Evolutionary conservation across 2,888 invertebrate genomes (phyloP), one percentile per base, ranked within the genome.

Genomic region (Acrobasis consociella): DNA sequence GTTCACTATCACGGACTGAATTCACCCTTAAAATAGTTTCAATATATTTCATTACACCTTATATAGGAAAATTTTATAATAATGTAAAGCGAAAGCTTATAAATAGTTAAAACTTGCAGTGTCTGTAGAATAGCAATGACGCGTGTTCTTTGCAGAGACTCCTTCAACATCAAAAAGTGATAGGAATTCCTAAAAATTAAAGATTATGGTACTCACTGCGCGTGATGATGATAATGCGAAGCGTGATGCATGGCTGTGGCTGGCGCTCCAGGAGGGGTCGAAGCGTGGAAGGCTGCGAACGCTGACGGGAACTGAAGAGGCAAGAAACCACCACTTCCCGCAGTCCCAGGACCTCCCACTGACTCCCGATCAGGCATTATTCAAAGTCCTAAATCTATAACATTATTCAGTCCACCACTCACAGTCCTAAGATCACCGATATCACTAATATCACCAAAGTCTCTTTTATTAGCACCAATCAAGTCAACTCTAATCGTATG

Each of bases 251-350:
- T 91, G 58, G 94, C 93, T 85, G 93, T 83, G 88, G 93, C 83
- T 42, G 80, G 85, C 89, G 94, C 90, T 73, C 95, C 91, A 78
- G 94, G 89, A 89, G 93, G 86, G 91, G 94, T 85, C 22, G 93
- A 94, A 71, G 94, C 94, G 80, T 95, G 93, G 82, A 94, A 94
- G 51, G 94, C 94, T 64, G 94, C 94, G 73, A 93, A 94, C 62
- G 93, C 94, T 71, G 93, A 93, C 56, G 93, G 93, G 76, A 93
- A 93, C 82, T 93, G 93, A 72, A 93, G 86, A 74, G 93, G 93
- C 86, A 94, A 82, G 85, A 94, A 94, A 83, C 93, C 82, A 85
- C 93, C 82, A 82, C 94, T 83, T 69, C 93, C 93, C 73, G 93
- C 87, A 77, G 91, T 93, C 77, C 93, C 93, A 66, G 93, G 91